These are phyloP conservation scores for Pseudochirops cupreus DNA, from an alignment of 2,797 vertebrate genomes.

Conservation along the genomic window DNA sequence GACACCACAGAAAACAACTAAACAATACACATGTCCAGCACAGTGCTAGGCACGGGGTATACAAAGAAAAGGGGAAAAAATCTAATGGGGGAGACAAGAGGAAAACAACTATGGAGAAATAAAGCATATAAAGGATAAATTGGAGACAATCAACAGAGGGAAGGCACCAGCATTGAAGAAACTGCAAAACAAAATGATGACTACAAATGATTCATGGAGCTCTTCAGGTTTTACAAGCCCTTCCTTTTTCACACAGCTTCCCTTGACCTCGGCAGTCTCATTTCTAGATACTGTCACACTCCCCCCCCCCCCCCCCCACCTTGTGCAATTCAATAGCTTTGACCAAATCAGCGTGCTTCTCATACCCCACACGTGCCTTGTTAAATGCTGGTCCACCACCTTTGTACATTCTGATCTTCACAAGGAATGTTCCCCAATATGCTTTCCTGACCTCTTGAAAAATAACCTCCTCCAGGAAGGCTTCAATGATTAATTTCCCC, in stretches of 20 bases:
- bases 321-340: not conserved
- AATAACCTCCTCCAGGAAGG: not conserved
- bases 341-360: not conserved
- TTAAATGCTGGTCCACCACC: not conserved
- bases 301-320: not conserved
- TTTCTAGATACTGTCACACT: not conserved
- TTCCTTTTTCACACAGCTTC: not conserved
- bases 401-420: not conserved
- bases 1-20: not conserved
- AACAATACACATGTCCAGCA: not conserved
- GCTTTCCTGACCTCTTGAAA: constrained; percentile 17
- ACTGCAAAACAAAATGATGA: not conserved
- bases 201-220: not conserved
- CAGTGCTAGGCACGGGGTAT: not conserved
- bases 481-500: not conserved
- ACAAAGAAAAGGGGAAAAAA: not conserved
- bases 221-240: not conserved
- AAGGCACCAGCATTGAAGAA: not conserved
- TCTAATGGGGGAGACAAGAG: not conserved
- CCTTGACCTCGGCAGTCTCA: not conserved
- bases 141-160: not conserved
- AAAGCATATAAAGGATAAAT: not conserved
- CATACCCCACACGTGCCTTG: not conserved
- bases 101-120: not conserved
- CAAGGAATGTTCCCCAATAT: not conserved